phyloP scores from a whole-genome alignment of 2,888 invertebrate species.

The Metallyticus violacea region DNA sequence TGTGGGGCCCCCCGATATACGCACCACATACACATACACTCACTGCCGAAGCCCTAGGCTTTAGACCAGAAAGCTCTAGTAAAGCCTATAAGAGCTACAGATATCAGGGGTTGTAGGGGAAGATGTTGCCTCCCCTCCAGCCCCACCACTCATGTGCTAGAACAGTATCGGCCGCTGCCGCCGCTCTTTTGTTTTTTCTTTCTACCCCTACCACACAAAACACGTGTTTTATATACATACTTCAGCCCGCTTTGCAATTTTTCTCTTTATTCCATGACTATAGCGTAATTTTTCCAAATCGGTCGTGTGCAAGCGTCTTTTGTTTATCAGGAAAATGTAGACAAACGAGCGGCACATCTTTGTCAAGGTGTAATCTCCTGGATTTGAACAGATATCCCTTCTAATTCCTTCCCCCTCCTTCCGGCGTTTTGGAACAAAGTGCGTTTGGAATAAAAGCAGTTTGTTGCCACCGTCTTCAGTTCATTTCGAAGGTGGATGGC shows the following conservation, averaged over 20 bases:
- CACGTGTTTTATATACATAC: neutral
- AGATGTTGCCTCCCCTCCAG: slow-evolving; percentile 35
- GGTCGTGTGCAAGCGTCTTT: too few relatives aligned
- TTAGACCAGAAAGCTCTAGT: slow-evolving; percentile 20
- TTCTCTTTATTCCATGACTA: neutral
- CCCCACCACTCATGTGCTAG: slow-evolving; percentile 37
- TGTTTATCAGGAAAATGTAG: neutral
- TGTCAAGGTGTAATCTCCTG: neutral
- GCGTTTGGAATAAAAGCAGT: neutral
- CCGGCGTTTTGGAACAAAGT: neutral
- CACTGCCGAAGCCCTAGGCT: slow-evolving; percentile 1
- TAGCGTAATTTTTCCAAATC: neutral
- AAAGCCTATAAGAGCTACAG: slow-evolving; percentile 23
- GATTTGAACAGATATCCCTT: neutral
- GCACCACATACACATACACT: neutral
- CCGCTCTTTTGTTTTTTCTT: neutral
- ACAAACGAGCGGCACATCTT: neutral
- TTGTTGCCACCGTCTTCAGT: neutral
- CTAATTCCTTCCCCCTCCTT: neutral
- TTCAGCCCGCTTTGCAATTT: neutral
- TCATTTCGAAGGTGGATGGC: neutral
- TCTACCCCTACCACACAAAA: neutral
- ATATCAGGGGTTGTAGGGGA: neutral
- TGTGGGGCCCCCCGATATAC: neutral
- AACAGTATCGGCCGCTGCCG: neutral